phyloP scores from a whole-genome alignment of 2,797 vertebrate species.

The Tauraco hartlaubi region DNA sequence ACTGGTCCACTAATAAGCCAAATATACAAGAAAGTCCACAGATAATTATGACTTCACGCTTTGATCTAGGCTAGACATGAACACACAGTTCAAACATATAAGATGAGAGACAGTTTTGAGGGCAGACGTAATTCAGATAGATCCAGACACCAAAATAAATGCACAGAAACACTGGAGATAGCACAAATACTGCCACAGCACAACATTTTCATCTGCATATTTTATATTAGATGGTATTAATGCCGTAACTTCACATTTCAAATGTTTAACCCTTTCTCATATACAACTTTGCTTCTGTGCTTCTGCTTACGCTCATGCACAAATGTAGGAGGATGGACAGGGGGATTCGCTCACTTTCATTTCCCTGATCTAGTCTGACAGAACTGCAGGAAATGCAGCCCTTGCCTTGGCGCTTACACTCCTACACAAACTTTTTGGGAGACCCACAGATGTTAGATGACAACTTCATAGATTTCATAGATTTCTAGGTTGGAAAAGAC shows the following conservation, averaged over 20 bases:
- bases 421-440: background rate
- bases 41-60: background rate
- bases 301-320: background rate
- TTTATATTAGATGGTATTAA: background rate
- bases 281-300: background rate
- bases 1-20: slow-evolving; percentile 13
- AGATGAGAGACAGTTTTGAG: background rate
- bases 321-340: background rate
- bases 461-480: no score
- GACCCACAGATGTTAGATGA: background rate
- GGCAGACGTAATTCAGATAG: background rate
- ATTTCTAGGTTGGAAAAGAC: no score
- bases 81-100: background rate
- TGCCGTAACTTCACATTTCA: background rate
- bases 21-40: background rate
- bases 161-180: background rate
- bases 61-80: background rate
- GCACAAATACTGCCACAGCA: background rate
- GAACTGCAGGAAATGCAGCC: background rate
- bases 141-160: background rate
- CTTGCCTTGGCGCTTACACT: background rate
- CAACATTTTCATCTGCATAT: background rate
- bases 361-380: background rate
- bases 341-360: background rate
- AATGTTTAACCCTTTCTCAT: background rate